Evolutionary conservation across 2,797 vertebrate genomes (phyloP).

Genomic region (Anolis apletophallus): DNA sequence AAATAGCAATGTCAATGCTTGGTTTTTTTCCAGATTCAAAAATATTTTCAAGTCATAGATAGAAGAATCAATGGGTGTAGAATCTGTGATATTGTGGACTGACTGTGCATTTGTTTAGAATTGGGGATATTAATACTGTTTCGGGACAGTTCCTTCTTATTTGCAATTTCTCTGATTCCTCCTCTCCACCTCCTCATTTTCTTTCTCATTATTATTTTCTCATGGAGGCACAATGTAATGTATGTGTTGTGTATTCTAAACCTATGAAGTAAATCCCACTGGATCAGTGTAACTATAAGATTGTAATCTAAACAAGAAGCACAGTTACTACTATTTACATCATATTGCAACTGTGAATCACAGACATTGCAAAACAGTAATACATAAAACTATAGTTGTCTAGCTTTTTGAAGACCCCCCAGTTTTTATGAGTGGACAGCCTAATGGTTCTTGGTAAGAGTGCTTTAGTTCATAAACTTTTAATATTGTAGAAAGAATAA

Average conservation of each 20-base stretch:
- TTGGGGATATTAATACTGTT: not conserved
- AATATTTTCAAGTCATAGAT: too few species aligned
- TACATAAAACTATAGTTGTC: not conserved
- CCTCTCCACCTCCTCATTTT: too few species aligned
- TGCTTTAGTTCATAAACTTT: constrained; percentile 3
- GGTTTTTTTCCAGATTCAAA: too few species aligned
- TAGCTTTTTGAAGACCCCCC: not conserved
- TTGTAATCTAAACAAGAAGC: not conserved
- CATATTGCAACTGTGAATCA: not conserved
- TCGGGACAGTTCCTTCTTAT: not conserved
- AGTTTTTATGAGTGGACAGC: not conserved
- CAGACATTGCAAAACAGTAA: not conserved
- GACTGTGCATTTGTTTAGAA: not conserved
- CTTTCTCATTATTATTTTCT: not conserved
- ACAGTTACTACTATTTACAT: not conserved
- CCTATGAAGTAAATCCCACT: not conserved
- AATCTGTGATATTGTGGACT: too few species aligned
- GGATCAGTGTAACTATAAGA: not conserved
- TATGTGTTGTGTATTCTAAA: not conserved
- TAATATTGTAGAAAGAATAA: not conserved
- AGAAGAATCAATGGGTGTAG: too few species aligned
- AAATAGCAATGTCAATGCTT: too few species aligned
- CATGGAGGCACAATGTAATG: not conserved
- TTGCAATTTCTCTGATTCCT: not conserved
- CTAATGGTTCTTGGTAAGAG: not conserved